Base-by-base conservation (phyloP, 1,140 invertebrate species). In the Cyphomyrmex costatus region DNA sequence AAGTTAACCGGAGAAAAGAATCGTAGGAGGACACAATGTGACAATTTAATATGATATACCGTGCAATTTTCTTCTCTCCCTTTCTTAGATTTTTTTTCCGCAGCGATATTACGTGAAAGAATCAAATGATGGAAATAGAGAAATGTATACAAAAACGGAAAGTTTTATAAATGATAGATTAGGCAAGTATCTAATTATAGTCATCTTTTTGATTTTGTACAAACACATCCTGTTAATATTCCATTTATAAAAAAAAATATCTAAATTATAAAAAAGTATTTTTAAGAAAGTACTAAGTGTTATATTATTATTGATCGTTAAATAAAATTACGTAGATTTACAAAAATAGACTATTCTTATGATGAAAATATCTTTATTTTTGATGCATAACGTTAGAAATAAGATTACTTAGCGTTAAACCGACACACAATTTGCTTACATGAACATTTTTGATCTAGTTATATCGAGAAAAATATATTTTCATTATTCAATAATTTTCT, bases 1-100 rank as follows among this genome's bases (percentile, higher is more conserved):
- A 84, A 74, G 71, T 63, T 51, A 33, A n/a, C 63, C 36, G 5
- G 76, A 49, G 12, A 46, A 46, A 33, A 68, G 51, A 49, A 27
- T 63, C 46, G 30, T 1, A n/a, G 2, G 30, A 5, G 42, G 5
- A 30, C 19, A n/a, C 3, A 82, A 58, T 70, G 56, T 42, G 10
- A 27, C 63, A 58, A 71, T 6, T 24, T 53, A 30, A 53, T 36
- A 36, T 65, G 33, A 21, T 46, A 3, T 73, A 30, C 2, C 4
- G 56, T 14, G 42, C 2, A 56, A 42, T 24, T 30, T n/a, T 30
- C 16, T 51, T 27, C 4, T 8, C 21, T 49, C 14, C 2, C n/a
- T 71, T 16, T 73, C 33, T 27, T 46, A 5, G 0, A 46, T 68
- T 4, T 30, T 21, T 42, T 71, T 30, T 42, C 19, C 19, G 24